phyloP scores from a whole-genome alignment of 2,888 invertebrate species.

The Yponomeuta plumbellus region DNA sequence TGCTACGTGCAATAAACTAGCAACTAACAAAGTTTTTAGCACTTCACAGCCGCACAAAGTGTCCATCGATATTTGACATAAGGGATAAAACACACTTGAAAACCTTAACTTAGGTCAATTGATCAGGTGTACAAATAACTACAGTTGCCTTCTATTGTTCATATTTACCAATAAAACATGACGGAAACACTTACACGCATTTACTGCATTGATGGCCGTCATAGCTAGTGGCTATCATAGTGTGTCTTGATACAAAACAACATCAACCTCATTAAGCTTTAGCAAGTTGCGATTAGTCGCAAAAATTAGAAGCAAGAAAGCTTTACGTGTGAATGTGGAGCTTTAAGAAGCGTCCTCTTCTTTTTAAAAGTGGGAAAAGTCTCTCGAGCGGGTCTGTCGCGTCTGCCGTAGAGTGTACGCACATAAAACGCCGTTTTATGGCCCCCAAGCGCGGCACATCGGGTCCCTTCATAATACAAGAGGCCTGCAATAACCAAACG shows the following conservation, averaged over 20 bases:
- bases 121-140: too few species aligned
- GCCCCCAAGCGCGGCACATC: constrained; percentile 56
- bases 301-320: too few species aligned
- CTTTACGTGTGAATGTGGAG: not conserved
- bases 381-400: constrained; percentile 52
- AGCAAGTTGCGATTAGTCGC: too few species aligned
- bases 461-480: not conserved
- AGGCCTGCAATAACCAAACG: constrained; percentile 61
- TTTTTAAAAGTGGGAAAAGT: constrained; percentile 59
- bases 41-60: constrained; percentile 52
- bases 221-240: too few species aligned
- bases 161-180: too few species aligned
- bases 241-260: too few species aligned
- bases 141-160: too few species aligned
- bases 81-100: too few species aligned
- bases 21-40: constrained; percentile 62
- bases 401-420: constrained; percentile 46
- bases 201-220: too few species aligned
- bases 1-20: constrained; percentile 32
- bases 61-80: constrained; percentile 21
- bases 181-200: too few species aligned
- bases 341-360: constrained; percentile 29
- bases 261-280: too few species aligned
- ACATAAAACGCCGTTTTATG: constrained; percentile 72
- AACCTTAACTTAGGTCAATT: too few species aligned